Percentiles rank a stretch among this genome's conserved stretches.
phyloP scores from a whole-genome alignment of 2,888 invertebrate species.

The Lapara coniferarum region DNA sequence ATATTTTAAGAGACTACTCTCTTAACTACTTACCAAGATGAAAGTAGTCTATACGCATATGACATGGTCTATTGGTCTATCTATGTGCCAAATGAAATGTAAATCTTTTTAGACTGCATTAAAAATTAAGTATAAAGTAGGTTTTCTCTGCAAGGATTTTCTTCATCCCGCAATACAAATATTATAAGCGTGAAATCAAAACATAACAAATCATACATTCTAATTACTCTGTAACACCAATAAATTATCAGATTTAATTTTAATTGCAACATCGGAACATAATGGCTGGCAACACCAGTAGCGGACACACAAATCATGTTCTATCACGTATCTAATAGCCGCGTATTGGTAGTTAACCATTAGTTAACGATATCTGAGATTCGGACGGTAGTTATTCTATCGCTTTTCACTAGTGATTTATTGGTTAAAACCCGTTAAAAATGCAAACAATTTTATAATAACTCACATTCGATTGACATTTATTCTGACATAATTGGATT shows the following conservation, averaged over 20 bases:
- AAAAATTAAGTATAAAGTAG: too few relatives aligned
- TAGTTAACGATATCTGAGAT: slow-evolving; percentile 8
- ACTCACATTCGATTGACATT: not conserved
- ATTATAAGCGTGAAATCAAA: too few relatives aligned
- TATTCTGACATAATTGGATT: not conserved
- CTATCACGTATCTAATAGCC: slow-evolving; percentile 10
- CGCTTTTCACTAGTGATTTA: slow-evolving; percentile 10
- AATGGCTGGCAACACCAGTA: slow-evolving; percentile 65
- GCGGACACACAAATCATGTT: slow-evolving; percentile 66
- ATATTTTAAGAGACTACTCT: too few relatives aligned
- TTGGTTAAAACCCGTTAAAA: slow-evolving; percentile 8
- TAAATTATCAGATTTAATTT: slow-evolving; percentile 17
- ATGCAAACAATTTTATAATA: slow-evolving; percentile 8
- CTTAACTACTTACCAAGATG: too few relatives aligned
- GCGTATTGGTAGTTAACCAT: slow-evolving; percentile 18
- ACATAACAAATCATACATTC: not conserved
- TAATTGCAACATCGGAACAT: slow-evolving; percentile 32
- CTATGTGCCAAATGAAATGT: too few relatives aligned
- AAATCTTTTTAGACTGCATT: too few relatives aligned
- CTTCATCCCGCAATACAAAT: too few relatives aligned
- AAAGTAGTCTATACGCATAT: too few relatives aligned
- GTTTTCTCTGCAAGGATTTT: too few relatives aligned
- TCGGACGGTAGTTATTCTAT: not conserved
- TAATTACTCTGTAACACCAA: not conserved
- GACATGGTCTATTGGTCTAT: too few relatives aligned